Evolutionary conservation across 1,140 invertebrate genomes (phyloP).

Genomic region (Leguminivora glycinivorella): DNA sequence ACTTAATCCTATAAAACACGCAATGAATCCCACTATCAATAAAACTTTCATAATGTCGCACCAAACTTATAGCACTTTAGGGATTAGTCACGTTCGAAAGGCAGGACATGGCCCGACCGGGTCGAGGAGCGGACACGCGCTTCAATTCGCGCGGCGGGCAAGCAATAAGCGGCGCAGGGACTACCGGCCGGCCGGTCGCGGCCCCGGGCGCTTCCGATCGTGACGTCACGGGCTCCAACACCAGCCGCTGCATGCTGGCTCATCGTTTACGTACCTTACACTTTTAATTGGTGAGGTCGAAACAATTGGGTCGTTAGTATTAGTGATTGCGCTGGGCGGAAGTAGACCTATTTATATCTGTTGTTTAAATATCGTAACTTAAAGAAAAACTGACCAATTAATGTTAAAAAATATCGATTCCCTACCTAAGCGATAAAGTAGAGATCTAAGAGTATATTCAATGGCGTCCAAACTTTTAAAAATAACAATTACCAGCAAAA

Average conservation of each 20-base stretch:
- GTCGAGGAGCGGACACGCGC: conserved; percentile 68
- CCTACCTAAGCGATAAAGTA: too few species aligned
- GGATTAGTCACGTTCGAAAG: conserved; percentile 7
- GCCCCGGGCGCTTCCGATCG: conserved; percentile 61
- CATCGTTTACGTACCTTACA: conserved; percentile 71
- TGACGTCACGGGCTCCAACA: conserved; percentile 62
- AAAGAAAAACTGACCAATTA: too few species aligned
- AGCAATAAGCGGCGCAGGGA: conserved; percentile 64
- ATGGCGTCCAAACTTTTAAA: too few species aligned
- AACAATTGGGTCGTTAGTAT: conserved; percentile 72
- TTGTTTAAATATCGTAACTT: too few species aligned
- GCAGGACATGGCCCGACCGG: conserved; percentile 51
- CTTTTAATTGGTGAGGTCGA: conserved; percentile 75
- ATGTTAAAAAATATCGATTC: too few species aligned
- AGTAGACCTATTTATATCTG: conserved; percentile 44
- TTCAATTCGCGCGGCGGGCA: conserved; percentile 69
- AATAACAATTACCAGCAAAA: too few species aligned
- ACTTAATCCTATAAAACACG: conserved; percentile 6
- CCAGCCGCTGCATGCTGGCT: conserved; percentile 41
- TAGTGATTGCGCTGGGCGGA: conserved; percentile 54
- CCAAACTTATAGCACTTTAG: conserved; percentile 8
- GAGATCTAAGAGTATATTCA: too few species aligned
- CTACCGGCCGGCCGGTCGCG: conserved; percentile 56
- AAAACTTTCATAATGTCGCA: conserved; percentile 1
- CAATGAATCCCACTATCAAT: neutral